Conservation (phyloP, 2,888 invertebrate genomes). For the Octodonta nipae region DNA sequence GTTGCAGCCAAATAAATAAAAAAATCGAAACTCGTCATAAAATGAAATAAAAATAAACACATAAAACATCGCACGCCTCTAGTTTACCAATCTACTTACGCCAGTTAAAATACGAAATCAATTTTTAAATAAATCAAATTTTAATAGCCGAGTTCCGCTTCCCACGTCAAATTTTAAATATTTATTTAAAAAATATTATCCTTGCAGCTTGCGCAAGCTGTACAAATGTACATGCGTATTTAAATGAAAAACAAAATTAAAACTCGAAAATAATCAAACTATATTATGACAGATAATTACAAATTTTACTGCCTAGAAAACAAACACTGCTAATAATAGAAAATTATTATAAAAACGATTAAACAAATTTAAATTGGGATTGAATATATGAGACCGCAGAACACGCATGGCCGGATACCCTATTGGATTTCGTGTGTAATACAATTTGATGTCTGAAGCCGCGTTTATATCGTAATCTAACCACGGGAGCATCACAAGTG, state of each 20-base stretch:
- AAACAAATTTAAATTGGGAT: slow-evolving; percentile 4
- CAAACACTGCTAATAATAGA: slow-evolving; percentile 14
- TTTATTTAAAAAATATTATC: slow-evolving; percentile 2
- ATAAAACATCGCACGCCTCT: too few species aligned
- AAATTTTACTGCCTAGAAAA: slow-evolving; percentile 20
- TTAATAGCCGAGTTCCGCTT: not conserved
- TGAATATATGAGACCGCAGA: slow-evolving; percentile 1
- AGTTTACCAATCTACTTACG: too few species aligned
- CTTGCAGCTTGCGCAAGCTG: slow-evolving; percentile 1
- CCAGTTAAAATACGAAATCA: too few species aligned
- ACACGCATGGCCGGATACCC: too few species aligned
- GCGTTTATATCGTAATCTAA: too few species aligned
- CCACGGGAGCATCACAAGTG: too few species aligned
- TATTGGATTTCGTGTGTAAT: too few species aligned
- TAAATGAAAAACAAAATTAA: slow-evolving; percentile 12
- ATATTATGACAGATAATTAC: slow-evolving; percentile 14
- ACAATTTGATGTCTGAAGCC: too few species aligned
- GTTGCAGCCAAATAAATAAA: too few species aligned
- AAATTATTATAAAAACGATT: slow-evolving; percentile 9
- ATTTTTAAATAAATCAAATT: slow-evolving; percentile 1
- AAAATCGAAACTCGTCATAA: too few species aligned
- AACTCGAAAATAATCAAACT: slow-evolving; percentile 14
- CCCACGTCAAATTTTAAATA: slow-evolving; percentile 1
- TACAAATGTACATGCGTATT: too few species aligned
- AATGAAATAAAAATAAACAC: too few species aligned